Percentiles rank a stretch among this genome's conserved stretches.
These are phyloP conservation scores for Carcina quercana DNA, from an alignment of 2,888 invertebrate species.

Conservation along the genomic window DNA sequence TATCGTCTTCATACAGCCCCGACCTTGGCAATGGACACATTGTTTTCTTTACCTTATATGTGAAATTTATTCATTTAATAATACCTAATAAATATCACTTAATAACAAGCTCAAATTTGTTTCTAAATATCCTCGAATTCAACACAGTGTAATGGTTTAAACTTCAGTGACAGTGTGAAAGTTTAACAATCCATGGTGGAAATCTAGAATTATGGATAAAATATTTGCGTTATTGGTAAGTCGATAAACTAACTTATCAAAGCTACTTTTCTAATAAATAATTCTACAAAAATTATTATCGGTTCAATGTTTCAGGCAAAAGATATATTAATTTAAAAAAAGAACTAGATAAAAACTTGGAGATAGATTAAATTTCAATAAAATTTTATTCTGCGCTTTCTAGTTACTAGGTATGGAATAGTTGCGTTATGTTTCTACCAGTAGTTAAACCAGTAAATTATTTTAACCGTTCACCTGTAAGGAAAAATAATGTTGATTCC, in stretches of 20 bases:
- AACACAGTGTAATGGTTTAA: conserved; percentile 21
- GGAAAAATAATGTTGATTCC: too few species aligned
- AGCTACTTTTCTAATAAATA: background rate
- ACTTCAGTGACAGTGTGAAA: conserved; percentile 25
- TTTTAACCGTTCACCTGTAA: too few species aligned
- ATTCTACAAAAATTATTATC: too few species aligned
- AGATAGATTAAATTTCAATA: background rate
- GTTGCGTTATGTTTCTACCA: too few species aligned
- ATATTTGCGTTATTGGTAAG: conserved; percentile 45
- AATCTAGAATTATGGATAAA: conserved; percentile 38
- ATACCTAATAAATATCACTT: conserved; percentile 12
- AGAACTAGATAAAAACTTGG: too few species aligned
- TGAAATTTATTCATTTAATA: conserved; percentile 19
- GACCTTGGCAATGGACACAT: conserved; percentile 65
- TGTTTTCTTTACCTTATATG: conserved; percentile 17
- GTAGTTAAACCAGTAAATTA: too few species aligned
- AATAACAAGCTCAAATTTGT: too few species aligned
- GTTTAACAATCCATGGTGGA: conserved; percentile 16
- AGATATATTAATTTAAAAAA: too few species aligned
- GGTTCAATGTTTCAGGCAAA: too few species aligned
- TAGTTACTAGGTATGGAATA: too few species aligned
- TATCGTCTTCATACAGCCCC: conserved; percentile 49
- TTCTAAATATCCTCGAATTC: too few species aligned
- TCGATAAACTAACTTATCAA: conserved; percentile 4
- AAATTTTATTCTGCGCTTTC: too few species aligned